Conservation (phyloP, 2,797 vertebrate genomes). For the Micromesistius poutassou region DNA sequence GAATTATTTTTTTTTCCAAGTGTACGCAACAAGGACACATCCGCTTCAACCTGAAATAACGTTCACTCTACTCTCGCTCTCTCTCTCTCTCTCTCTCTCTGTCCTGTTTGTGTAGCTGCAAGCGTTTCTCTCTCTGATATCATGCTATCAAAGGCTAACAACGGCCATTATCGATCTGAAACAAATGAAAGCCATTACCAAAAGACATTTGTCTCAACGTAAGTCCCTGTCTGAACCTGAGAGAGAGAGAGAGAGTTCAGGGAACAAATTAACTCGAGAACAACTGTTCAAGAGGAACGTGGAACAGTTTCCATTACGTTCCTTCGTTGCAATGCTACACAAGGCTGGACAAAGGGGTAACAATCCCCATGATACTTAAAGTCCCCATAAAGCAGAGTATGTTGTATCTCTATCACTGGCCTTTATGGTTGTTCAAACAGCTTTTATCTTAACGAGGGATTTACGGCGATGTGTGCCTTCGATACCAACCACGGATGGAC, state of each 20-base stretch:
- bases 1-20: slow-evolving; percentile 15
- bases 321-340: not conserved
- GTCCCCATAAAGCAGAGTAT: slow-evolving; percentile 32
- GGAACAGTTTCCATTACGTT: not conserved
- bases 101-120: slow-evolving; percentile 50
- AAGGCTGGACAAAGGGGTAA: slow-evolving; percentile 21
- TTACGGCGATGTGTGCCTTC: slow-evolving; percentile 40
- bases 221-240: slow-evolving; percentile 26
- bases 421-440: slow-evolving; percentile 43
- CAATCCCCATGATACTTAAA: slow-evolving; percentile 26
- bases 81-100: not conserved
- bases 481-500: not conserved
- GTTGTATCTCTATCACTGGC: slow-evolving; percentile 44
- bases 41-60: not conserved
- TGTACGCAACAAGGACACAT: not conserved
- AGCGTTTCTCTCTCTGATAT: slow-evolving; percentile 36
- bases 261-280: not conserved
- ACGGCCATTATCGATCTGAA: slow-evolving; percentile 47
- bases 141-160: slow-evolving; percentile 45
- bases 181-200: slow-evolving; percentile 36
- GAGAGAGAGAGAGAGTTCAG: not conserved
- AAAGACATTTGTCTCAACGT: slow-evolving; percentile 7
- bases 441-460: slow-evolving; percentile 63
- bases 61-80: not conserved
- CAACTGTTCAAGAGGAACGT: not conserved